Conservation (phyloP, 1,140 invertebrate genomes). For the Aphelinus atriplicis region DNA sequence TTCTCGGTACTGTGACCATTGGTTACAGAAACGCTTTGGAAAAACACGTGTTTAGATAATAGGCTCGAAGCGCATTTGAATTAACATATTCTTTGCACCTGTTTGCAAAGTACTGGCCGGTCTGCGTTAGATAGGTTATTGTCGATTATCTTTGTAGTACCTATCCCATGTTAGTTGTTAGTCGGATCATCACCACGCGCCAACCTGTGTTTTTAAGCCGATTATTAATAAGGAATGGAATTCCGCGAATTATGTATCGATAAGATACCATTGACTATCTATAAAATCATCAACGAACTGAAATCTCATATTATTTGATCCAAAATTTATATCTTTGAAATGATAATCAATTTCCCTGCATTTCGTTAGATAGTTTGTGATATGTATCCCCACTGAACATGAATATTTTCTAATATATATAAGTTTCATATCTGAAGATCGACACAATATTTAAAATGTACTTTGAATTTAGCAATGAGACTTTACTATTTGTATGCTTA, state of each 20-base stretch:
- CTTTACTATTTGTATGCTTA: too few species aligned
- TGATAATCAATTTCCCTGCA: too few species aligned
- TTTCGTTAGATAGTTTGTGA: too few species aligned
- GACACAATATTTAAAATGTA: too few species aligned
- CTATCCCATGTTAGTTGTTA: conserved; percentile 63
- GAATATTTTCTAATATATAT: too few species aligned
- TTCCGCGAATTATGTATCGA: conserved; percentile 22
- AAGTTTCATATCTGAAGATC: too few species aligned
- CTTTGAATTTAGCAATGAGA: too few species aligned
- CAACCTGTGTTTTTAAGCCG: conserved; percentile 60
- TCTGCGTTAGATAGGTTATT: conserved; percentile 56
- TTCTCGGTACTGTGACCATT: too few species aligned
- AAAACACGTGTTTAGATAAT: conserved; percentile 40
- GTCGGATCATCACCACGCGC: conserved; percentile 62
- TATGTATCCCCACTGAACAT: too few species aligned
- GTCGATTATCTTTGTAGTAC: conserved; percentile 56
- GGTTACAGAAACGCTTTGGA: conserved; percentile 41
- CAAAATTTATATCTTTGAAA: too few species aligned
- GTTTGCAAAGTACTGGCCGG: conserved; percentile 50
- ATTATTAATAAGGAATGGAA: conserved; percentile 49
- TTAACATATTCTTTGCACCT: conserved; percentile 33
- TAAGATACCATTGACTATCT: conserved; percentile 27
- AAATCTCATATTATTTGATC: too few species aligned
- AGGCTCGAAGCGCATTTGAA: conserved; percentile 44
- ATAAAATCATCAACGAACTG: too few species aligned